Base-by-base conservation (phyloP, 2,797 vertebrate species). In the Betta splendens region DNA sequence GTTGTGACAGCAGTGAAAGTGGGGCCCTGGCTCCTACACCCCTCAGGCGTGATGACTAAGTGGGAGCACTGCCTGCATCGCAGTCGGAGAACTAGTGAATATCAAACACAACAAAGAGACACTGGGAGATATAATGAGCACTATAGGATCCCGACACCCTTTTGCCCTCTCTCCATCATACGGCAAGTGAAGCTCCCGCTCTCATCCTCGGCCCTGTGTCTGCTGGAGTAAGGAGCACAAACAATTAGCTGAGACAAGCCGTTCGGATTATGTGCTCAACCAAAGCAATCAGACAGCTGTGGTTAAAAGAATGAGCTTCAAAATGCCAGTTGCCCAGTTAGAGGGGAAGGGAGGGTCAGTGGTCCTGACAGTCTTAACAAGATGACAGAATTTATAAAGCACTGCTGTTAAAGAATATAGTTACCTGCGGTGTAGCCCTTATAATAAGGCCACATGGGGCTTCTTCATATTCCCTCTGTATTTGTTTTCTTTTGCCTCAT, bases 371-470 rank as follows among this genome's bases (percentile, higher is more conserved):
- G 77, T 88, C 87, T 87, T 94, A 95, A 95, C 89, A 92, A 95
- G 93, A 92, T 79, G 86, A 93, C 90, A 93, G 91, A 92, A 93
- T 95, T 95, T 96, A 95, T 94, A 94, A 95, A 92, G 89, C 82
- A 71, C 88, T 83, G 70, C 52, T 36, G 89, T 81, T 72, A 92
- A 92, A 92, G 87, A 90, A 92, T 83, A 83, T 90, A 81, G 92
- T 93, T 93, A 92, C 92, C 92, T 93, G 88, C 87, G 87, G 91
- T 90, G 92, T 87, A 83, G 90, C 91, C 92, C 93, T 89, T 89
- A 87, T 95, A 97, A 95, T 93, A 95, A 95, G 93, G 92, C 92
- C 94, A 94, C 94, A 55, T 80, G 94, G 92, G 94, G 94, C 90
- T 92, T 79, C 87, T 69, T 90, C 80, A 87, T 92, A 92, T 87